Base-by-base conservation (phyloP, 2,888 invertebrate species). In the Lasioglossum leucozonium region DNA sequence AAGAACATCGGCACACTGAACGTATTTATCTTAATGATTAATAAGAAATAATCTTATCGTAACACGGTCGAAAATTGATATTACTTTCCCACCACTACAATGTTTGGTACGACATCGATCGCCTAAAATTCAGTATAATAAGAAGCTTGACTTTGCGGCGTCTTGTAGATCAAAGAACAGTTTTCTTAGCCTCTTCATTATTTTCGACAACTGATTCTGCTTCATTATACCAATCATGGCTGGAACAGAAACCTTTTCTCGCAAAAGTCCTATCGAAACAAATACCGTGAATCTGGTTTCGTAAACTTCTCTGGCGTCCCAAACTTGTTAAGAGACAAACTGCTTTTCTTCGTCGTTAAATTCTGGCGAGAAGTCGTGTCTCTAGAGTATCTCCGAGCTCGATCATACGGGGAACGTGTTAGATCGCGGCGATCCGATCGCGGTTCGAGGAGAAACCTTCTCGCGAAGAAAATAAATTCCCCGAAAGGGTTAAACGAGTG, bases 401-500 rank as follows among this genome's bases (percentile, higher is more conserved):
- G 65, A 65, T 65, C 65, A 65, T 62, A 16, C 34, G 65, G 34
- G 18, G 18, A 34, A 34, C 34, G 3, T 37, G 34, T 69, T 69
- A n/a, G 22, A 69, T 67, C 22, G 67, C 4, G 1, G 37, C 22
- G 67, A 67, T 55, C 26, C n/a, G n/a, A n/a, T n/a, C n/a, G n/a
- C n/a, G 73, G n/a, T 42, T 22, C 30, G 13, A 55, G 55, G 84
- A 55, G 65, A 76, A 79, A 83, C 44, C 65, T 73, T 26, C 13
- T 44, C 26, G 74, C 18, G 40, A 72, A 65, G 72, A 62, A 71
- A 80, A 73, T 62, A 84, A 81, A 67, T 65, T 67, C 40, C 62
- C 72, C 16, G 84, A 72, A 75, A 79, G 83, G 84, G 75, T 85
- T 69, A 73, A n/a, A 83, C 79, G 77, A 77, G 77, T 47, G 58